These are phyloP conservation scores for Coptotermes formosanus DNA, from an alignment of 1,140 invertebrate genomes.

Conservation along the genomic window DNA sequence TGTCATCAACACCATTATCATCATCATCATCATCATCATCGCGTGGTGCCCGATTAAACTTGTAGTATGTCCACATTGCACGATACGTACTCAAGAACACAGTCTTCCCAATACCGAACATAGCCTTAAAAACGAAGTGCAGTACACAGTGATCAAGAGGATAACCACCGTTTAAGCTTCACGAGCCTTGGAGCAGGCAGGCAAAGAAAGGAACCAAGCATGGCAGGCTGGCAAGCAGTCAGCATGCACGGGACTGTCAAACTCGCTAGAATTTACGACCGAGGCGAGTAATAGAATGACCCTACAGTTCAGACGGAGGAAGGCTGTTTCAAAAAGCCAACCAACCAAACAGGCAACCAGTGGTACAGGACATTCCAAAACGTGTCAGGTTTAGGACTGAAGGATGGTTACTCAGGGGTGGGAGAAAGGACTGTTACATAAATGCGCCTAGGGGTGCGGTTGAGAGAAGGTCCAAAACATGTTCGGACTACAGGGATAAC, in stretches of 20 bases:
- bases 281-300: slow-evolving; percentile 24
- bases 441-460: neutral
- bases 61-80: too few species aligned
- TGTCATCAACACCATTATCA: too few species aligned
- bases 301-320: slow-evolving; percentile 22
- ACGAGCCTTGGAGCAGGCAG: too few species aligned
- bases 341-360: neutral
- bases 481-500: neutral
- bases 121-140: too few species aligned
- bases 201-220: neutral
- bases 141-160: too few species aligned
- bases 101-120: too few species aligned
- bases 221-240: neutral
- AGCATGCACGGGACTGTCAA: slow-evolving; percentile 2
- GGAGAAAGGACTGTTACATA: slow-evolving; percentile 26
- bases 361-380: slow-evolving; percentile 11
- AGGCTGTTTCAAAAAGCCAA: neutral
- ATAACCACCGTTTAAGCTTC: too few species aligned
- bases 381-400: slow-evolving; percentile 39
- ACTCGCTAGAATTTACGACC: slow-evolving; percentile 25
- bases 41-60: too few species aligned
- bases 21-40: too few species aligned
- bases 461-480: neutral
- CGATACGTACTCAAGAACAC: too few species aligned
- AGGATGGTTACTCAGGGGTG: slow-evolving; percentile 16